Percentiles rank a stretch among this genome's conserved stretches.
Conservation (phyloP, 2,797 vertebrate genomes). For the Miichthys miiuy region DNA sequence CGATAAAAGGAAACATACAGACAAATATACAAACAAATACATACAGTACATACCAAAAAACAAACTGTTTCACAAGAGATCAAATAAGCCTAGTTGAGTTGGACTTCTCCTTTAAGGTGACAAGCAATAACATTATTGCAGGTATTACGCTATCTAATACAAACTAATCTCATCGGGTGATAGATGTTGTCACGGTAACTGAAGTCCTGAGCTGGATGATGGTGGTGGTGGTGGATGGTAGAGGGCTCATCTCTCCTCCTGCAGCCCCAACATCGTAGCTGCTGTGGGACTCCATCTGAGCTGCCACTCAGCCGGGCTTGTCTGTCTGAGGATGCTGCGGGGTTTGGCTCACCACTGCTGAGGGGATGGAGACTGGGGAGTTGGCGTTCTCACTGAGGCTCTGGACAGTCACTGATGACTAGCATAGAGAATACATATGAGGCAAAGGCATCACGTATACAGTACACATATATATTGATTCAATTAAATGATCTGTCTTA, state of each 20-base stretch:
- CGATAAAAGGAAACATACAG: not conserved
- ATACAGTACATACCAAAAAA: not conserved
- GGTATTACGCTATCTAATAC: not conserved
- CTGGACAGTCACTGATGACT: conserved; percentile 75
- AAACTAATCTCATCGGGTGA: not conserved
- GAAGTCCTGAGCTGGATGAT: not conserved
- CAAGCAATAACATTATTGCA: not conserved
- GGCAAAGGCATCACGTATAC: not conserved
- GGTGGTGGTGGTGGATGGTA: not conserved
- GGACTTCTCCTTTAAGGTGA: not conserved
- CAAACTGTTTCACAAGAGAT: not conserved
- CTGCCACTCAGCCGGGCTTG: conserved; percentile 61
- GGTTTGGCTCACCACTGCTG: not conserved
- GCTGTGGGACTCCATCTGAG: conserved; percentile 69
- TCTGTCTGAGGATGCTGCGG: conserved; percentile 15
- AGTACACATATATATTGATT: not conserved
- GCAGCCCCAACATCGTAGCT: conserved; percentile 61
- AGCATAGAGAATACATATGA: conserved; percentile 14
- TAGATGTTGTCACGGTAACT: not conserved
- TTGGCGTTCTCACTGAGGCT: conserved; percentile 70
- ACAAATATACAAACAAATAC: not conserved
- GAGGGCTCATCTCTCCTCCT: conserved; percentile 55
- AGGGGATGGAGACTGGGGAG: conserved; percentile 56
- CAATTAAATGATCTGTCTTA: not conserved
- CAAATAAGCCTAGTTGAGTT: not conserved